Conservation (phyloP, 1,140 invertebrate species). For the Drosophila punjabiensis region DNA sequence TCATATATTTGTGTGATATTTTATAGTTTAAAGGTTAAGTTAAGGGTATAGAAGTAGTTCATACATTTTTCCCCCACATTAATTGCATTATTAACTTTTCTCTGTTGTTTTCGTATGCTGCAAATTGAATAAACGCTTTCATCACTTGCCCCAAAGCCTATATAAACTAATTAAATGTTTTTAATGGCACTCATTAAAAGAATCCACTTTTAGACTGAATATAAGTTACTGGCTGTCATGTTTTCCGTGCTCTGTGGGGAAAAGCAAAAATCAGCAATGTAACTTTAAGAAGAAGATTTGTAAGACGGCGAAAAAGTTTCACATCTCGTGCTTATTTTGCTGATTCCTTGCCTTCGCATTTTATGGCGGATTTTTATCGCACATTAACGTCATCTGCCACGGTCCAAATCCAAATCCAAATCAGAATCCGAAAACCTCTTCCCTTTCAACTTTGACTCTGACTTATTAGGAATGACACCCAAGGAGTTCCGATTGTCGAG, state of each 20-base stretch:
- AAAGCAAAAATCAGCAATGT: neutral
- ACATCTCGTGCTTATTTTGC: constrained; percentile 5
- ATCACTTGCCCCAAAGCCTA: neutral
- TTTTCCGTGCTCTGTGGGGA: neutral
- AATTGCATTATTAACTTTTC: neutral
- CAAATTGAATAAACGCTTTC: constrained; percentile 1
- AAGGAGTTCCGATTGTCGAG: constrained; percentile 25
- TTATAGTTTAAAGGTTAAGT: too few relatives aligned
- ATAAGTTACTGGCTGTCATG: neutral
- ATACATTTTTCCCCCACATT: neutral
- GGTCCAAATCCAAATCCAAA: constrained; percentile 1
- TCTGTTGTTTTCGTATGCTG: neutral
- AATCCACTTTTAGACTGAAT: neutral
- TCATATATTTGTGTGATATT: too few relatives aligned
- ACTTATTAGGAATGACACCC: constrained; percentile 31
- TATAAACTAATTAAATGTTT: constrained; percentile 7
- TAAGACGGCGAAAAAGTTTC: constrained; percentile 30
- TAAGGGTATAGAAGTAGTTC: neutral
- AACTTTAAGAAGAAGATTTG: constrained; percentile 10
- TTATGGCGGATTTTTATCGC: constrained; percentile 36
- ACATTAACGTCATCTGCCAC: constrained; percentile 48
- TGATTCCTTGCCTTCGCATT: neutral
- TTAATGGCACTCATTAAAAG: neutral
- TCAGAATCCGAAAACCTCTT: neutral
- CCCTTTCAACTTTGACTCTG: constrained; percentile 5